Base-by-base conservation (phyloP, 64 coral and sea anemone species). In the Hydrozoanthus tunicans region DNA sequence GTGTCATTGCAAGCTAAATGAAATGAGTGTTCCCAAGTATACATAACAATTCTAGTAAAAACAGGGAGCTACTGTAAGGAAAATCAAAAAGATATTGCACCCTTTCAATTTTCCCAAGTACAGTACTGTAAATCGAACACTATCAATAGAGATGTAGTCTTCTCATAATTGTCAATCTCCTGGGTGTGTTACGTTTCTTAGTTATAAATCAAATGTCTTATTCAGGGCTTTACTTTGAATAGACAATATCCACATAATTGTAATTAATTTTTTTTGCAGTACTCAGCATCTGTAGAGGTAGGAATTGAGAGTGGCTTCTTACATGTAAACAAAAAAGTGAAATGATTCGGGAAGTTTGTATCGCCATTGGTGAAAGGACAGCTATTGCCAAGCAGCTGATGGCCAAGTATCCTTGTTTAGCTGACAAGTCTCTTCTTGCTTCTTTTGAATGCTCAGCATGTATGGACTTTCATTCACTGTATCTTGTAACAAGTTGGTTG, bases 271-370 rank as follows among this genome's bases (percentile, higher is more conserved):
- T 74, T 74, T 74, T 74, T 74, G 26, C 71, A 74, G 71, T 74
- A 74, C 51, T 74, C 71, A 24, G 71, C 25, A 74, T 74, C 71
- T 74, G 71, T 74, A 74, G 71, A 74, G 71, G 71, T 51, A 7
- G 71, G 71, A 9, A 74, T 74, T 74, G 71, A 74, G 26, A 74
- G 25, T 24, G 71, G 7, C 51, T 74, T 74, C 25, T 43, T 74
- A 74, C 71, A 74, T 24, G n/a, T 23, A 5, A 74, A 74, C 71
- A 24, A 74, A 74, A 74, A 51, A 74, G 71, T 74, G 71, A 74
- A 74, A 32, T 73, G 70, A 24, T 51, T 6, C 7, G 70, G 2
- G 25, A 73, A 73, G 25, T 51, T 73, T 73, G 25, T 73, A 24
- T 51, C 3, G 25, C 25, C 70, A 73, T 72, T 72, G 69, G 69